A percentile compares a stretch with the other conserved stretches of the same genome.
These are phyloP conservation scores for Tineola bisselliella DNA, from an alignment of 2,888 invertebrate genomes.

Conservation along the genomic window DNA sequence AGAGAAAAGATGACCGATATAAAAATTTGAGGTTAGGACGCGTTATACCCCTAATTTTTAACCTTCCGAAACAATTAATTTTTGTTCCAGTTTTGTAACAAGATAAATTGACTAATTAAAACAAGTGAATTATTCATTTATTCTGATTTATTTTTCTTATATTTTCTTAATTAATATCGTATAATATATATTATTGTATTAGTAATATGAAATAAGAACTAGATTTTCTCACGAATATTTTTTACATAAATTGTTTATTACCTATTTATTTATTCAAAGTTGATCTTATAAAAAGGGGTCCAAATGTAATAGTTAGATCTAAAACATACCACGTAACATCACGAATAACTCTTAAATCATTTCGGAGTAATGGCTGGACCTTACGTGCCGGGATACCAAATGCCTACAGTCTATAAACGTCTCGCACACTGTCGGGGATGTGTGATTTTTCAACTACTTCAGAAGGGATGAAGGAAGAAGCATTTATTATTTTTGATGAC, in stretches of 20 bases:
- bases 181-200: too few species aligned
- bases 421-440: conserved; percentile 1
- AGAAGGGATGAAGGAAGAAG: not conserved
- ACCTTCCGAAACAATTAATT: too few species aligned
- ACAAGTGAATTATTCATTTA: too few species aligned
- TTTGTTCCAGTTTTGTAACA: too few species aligned
- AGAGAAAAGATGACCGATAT: not conserved
- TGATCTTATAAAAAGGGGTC: too few species aligned
- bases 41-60: not conserved
- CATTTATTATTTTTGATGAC: not conserved
- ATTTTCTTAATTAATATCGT: too few species aligned
- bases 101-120: too few species aligned
- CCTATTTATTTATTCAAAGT: too few species aligned
- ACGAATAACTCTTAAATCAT: conserved; percentile 40
- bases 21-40: not conserved
- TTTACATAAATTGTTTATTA: too few species aligned
- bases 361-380: conserved; percentile 22
- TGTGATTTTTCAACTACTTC: conserved; percentile 10
- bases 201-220: too few species aligned
- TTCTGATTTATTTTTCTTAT: too few species aligned
- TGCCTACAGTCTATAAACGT: not conserved
- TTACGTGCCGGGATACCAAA: conserved; percentile 15
- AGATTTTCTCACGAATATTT: too few species aligned
- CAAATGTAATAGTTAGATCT: not conserved
- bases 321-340: conserved; percentile 16